Evolutionary conservation across 2,888 invertebrate genomes (phyloP), one percentile per base, ranked within the genome.

Genomic region (Cantharis lateralis): DNA sequence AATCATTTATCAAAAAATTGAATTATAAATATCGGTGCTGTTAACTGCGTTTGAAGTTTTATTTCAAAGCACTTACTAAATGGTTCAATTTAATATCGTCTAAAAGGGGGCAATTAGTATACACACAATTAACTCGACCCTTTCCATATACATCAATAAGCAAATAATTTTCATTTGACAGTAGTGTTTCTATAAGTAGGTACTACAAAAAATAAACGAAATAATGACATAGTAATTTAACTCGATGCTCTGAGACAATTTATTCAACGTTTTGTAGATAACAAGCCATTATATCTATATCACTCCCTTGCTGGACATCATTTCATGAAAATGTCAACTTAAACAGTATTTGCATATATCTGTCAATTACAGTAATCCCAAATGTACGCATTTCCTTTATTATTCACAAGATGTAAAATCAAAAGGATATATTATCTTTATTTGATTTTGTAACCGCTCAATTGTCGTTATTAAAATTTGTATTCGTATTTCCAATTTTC

Each of bases 321-420:
- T 66, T 20, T 16, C 64, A 20, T 18, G n/a, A 66, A 66, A 66
- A 66, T 66, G 64, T 66, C 64, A 66, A 66, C 64, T 66, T 66
- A n/a, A 66, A 66, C 20, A 66, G 24, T 66, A 66, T 66, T 66
- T 66, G 64, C 64, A 66, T 66, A 66, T 66, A 66, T n/a, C 64
- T 66, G 64, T 66, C 64, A 66, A 66, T 66, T 66, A 66, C 13
- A n/a, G 18, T 20, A 66, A 66, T 66, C 64, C 64, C 64, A 20
- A 66, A 66, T 11, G 64, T 18, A 20, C 64, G 64, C 64, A 66
- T 24, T 66, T 15, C 63, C 63, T 15, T 15, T 63, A 20, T 66
- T 24, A 20, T 66, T 66, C 16, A 24, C 64, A 48, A 48, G 48
- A 48, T 48, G n/a, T 48, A 7, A 48, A 48, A 48, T 48, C 48